A percentile compares a stretch with the other conserved stretches of the same genome.
Conservation (phyloP, 2,888 invertebrate genomes). For the Thysanoteuthis rhombus region DNA sequence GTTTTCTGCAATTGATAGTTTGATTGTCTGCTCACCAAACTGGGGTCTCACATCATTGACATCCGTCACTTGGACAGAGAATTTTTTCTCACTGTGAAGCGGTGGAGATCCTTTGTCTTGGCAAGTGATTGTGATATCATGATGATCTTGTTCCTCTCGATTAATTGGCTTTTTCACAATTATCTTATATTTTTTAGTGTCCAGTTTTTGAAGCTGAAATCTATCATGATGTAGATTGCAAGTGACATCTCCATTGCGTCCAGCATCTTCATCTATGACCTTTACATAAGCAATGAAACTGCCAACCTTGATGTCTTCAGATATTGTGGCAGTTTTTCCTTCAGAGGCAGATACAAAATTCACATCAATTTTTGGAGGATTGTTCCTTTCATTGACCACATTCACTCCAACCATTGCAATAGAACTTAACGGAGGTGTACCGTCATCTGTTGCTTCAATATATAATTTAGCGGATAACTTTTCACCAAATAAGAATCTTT, state of each 20-base stretch:
- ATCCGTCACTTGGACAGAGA: neutral
- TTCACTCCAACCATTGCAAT: neutral
- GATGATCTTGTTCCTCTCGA: neutral
- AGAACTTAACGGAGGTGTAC: neutral
- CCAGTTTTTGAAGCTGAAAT: neutral
- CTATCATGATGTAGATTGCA: neutral
- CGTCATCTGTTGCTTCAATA: neutral
- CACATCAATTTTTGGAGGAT: neutral
- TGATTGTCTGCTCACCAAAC: neutral
- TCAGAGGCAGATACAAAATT: neutral
- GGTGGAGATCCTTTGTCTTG: neutral
- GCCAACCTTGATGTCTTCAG: neutral
- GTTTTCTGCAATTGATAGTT: neutral
- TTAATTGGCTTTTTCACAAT: neutral
- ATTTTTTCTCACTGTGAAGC: neutral
- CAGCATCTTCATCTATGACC: neutral
- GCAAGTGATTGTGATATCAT: neutral
- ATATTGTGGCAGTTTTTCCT: neutral
- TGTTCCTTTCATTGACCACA: neutral
- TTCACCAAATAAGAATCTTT: neutral
- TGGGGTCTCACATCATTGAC: neutral
- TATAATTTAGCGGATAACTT: neutral
- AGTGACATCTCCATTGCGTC: slow-evolving; percentile 12
- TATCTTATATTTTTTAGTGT: neutral
- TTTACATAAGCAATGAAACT: neutral